Percentiles rank a stretch among this genome's conserved stretches.
These are phyloP conservation scores for Neodontobutis hainanensis DNA, from an alignment of 2,113 vertebrate species.

Conservation along the genomic window DNA sequence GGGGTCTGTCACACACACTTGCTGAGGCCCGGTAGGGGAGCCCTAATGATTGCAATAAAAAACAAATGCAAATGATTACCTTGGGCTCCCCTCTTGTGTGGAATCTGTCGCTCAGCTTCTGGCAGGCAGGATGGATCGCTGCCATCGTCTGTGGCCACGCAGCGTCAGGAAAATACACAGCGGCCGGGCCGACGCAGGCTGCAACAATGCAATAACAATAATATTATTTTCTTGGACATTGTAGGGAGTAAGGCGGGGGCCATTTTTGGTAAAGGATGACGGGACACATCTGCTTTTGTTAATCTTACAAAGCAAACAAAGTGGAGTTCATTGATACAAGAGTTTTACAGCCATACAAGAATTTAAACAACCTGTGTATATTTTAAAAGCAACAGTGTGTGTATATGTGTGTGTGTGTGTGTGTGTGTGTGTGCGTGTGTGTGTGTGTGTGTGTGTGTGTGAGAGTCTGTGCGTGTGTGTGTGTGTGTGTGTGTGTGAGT, in stretches of 20 bases:
- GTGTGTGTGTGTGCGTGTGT: too few relatives aligned
- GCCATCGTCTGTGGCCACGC: conserved; percentile 64
- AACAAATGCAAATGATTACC: conserved; percentile 81
- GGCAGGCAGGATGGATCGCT: conserved; percentile 74
- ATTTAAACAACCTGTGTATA: too few relatives aligned
- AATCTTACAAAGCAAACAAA: too few relatives aligned
- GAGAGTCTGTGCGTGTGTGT: too few relatives aligned
- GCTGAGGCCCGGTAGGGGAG: conserved; percentile 67
- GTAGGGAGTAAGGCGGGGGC: conserved; percentile 31
- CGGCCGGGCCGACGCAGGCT: conserved; percentile 60
- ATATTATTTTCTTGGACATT: conserved; percentile 59
- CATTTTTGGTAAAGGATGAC: conserved; percentile 49
- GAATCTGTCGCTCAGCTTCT: conserved; percentile 74
- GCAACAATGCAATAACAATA: conserved; percentile 70
- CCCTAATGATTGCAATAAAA: conserved; percentile 79
- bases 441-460: too few relatives aligned
- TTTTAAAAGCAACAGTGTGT: too few relatives aligned
- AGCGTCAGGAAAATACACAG: conserved; percentile 73
- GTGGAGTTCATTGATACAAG: too few relatives aligned
- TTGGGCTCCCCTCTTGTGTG: conserved; percentile 74
- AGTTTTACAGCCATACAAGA: too few relatives aligned
- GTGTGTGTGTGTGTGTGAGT: too few relatives aligned
- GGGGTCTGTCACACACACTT: conserved; percentile 70
- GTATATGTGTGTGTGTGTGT: too few relatives aligned
- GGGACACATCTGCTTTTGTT: background rate